Evolutionary conservation across 1,140 invertebrate genomes (phyloP).

Genomic region (Hydropsyche tenuis): DNA sequence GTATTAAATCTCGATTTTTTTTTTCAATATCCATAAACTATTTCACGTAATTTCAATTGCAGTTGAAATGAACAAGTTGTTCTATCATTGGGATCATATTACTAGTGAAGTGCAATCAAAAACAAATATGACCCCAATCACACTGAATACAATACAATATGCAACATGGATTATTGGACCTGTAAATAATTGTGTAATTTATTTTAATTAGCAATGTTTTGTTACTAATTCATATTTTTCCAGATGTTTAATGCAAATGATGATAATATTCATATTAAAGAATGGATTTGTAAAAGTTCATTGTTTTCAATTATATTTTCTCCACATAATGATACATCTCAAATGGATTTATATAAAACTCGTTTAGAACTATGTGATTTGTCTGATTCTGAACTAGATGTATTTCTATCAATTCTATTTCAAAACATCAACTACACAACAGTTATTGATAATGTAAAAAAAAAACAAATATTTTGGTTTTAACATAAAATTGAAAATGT

Average conservation of each 20-base stretch:
- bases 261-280: conserved; percentile 18
- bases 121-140: conserved; percentile 51
- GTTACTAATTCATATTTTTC: too few species aligned
- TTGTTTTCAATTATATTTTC: conserved; percentile 6
- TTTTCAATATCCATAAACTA: too few species aligned
- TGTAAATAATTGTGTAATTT: conserved; percentile 34
- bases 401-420: conserved; percentile 58
- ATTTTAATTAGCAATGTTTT: too few species aligned
- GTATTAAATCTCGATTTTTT: too few species aligned
- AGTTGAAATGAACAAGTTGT: conserved; percentile 56
- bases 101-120: conserved; percentile 53
- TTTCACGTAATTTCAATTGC: conserved; percentile 30
- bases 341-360: conserved; percentile 34
- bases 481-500: neutral
- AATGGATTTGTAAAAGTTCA: conserved; percentile 28
- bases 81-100: conserved; percentile 56
- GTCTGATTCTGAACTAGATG: conserved; percentile 55
- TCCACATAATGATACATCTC: neutral
- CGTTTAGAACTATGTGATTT: conserved; percentile 61
- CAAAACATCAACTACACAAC: conserved; percentile 63
- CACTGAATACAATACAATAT: conserved; percentile 51
- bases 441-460: conserved; percentile 61
- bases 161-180: conserved; percentile 54
- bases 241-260: conserved; percentile 10
- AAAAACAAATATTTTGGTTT: neutral